Evolutionary conservation across 2,888 invertebrate genomes (phyloP), one percentile per base, ranked within the genome.

Genomic region (Sarcophaga subvicina): DNA sequence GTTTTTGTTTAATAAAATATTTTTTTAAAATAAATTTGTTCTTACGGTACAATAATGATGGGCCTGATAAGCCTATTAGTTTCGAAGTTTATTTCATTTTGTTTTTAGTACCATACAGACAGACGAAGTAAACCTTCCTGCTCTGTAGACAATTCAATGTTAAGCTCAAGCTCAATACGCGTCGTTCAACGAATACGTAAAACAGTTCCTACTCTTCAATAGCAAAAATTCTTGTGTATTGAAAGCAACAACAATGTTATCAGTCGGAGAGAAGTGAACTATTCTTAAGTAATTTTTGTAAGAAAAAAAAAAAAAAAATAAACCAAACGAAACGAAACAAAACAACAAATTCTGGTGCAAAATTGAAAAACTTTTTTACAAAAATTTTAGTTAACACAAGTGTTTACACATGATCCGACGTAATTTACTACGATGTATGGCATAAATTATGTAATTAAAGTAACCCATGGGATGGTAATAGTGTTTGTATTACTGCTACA

Each of bases 91-190:
- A 27, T 27, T 27, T 37, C 37, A 2, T 10, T 8, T 37, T 10
- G 37, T 47, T 82, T 4, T 11, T 60, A 72, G 54, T 72, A 12
- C 12, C 37, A 11, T 20, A n/a, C 27, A 47, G 14, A 60, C 10
- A 11, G 27, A 22, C 49, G 20, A 79, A 37, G 71, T 60, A 81
- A 78, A 85, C 37, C 37, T 37, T 37, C 83, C 77, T 80, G 77
- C 70, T 70, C 8, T 75, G 67, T 64, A 22, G 20, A 82, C 60
- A 73, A 85, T 77, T 83, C 85, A 85, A 85, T 85, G 85, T 83
- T 82, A 83, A 85, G 76, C 76, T 80, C 87, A 85, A 87, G 73
- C 80, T 80, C 80, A 73, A 71, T 69, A 10, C 45, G 22, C 59
- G 67, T 45, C 59, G 67, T 45, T 66, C 17, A 25, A 59, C 14